Evolutionary conservation across 1,140 invertebrate species (phyloP), one percentile per base, ranked within the genome.

Genomic region (Cepaea nemoralis): DNA sequence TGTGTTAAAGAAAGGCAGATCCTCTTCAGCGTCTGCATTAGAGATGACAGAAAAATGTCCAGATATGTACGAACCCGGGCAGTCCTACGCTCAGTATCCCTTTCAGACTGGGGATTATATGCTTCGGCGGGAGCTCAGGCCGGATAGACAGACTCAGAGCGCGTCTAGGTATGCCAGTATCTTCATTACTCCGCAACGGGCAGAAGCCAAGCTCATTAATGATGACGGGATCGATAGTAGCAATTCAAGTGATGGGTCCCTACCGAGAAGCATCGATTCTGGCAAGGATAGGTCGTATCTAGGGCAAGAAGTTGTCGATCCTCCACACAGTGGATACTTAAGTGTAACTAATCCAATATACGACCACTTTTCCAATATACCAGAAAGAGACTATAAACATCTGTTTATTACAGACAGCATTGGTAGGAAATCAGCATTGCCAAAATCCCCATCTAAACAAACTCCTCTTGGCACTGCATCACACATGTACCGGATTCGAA

Each of bases 1-100:
- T 27, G 97, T 98, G 19, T 96, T 99, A 12, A 98, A 98, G 91
- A 94, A 96, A 74, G 96, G 87, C 37, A 81, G 89, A 5, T 89
- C 89, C 5, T 87, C 85, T 42, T 89, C 89, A 5, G 89, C 89
- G 67, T 89, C 89, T 24, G 87, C 88, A 14, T 66, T 89, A n/a
- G 88, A 97, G 87, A 93, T 97, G 84, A 94, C 95, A 55, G 96
- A 97, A 85, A 97, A 97, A 86, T 95, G 96, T 86, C 94, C 93
- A 45, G 89, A 91, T 83, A 94, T 94, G 83, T 91, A 89, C 70
- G 88, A 90, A 78, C 88, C 85, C 22, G 78, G 78, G 1, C 78
- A 80, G 48, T 24, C 78, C 5, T 88, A 86, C 75, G 80, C 84
- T 77, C 87, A 83, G 70, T 82, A 79, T 77, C 85, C 82, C n/a